Percentiles rank a stretch among this genome's conserved stretches.
Conservation (phyloP, 2,113 vertebrate species). For the Pionites leucogaster region DNA sequence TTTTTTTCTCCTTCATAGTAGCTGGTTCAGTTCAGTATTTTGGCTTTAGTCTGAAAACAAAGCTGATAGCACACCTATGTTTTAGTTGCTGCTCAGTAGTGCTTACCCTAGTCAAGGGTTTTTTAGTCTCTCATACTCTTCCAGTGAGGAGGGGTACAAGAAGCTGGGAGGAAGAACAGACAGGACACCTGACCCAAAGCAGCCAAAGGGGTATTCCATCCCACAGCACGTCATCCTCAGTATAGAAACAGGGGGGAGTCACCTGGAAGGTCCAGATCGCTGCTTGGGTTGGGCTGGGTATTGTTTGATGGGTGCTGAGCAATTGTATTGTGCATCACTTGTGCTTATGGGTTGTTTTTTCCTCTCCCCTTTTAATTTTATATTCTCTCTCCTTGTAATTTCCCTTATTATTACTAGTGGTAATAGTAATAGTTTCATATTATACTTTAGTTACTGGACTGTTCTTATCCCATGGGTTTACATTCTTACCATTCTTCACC, state of each 20-base stretch:
- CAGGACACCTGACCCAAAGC: not conserved
- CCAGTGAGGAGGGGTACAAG: not conserved
- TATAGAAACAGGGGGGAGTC: not conserved
- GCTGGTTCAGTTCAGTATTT: not conserved
- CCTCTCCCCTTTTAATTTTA: not conserved
- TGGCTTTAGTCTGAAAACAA: not conserved
- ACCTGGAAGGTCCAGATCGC: too few relatives aligned
- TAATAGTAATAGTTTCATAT: not conserved
- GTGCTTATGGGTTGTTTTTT: not conserved
- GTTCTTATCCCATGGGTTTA: not conserved
- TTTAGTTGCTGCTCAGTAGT: not conserved
- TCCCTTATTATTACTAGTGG: not conserved
- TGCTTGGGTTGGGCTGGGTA: too few relatives aligned
- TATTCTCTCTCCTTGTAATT: not conserved
- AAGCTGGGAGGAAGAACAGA: not conserved
- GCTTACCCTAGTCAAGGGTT: not conserved
- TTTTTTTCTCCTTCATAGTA: not conserved
- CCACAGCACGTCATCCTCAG: not conserved
- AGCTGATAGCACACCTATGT: not conserved
- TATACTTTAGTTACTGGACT: not conserved
- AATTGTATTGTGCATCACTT: not conserved
- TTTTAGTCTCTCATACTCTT: not conserved
- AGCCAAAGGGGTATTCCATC: not conserved
- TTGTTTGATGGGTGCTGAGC: not conserved
- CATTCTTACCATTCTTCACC: not conserved